Conservation (phyloP, 2,113 vertebrate genomes). For the western clawed frog (Xenopus tropicalis) region DNA sequence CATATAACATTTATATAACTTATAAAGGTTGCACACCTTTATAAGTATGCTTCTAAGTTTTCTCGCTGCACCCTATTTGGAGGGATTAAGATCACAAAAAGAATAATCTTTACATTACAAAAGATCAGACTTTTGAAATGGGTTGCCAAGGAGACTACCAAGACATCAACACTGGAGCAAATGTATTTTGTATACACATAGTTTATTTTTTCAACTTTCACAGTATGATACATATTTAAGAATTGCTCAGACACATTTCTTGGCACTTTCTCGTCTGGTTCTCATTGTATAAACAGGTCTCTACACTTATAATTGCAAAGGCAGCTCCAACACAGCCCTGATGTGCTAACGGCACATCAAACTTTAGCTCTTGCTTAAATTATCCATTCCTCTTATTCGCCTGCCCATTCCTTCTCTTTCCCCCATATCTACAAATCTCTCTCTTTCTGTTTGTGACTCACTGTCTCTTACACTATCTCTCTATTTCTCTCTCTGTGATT, state of each 20-base stretch:
- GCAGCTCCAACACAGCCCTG: too few relatives aligned
- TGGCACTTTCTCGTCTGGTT: constrained; percentile 1
- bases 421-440: too few relatives aligned
- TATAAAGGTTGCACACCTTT: too few relatives aligned
- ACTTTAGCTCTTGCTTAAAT: too few relatives aligned
- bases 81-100: constrained; percentile 31
- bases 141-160: constrained; percentile 34
- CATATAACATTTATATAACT: too few relatives aligned
- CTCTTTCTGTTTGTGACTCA: too few relatives aligned
- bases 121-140: constrained; percentile 21
- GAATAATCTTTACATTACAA: constrained; percentile 35
- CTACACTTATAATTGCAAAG: background rate
- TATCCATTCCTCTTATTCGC: too few relatives aligned
- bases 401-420: too few relatives aligned
- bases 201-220: constrained; percentile 17
- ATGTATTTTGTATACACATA: constrained; percentile 13
- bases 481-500: too few relatives aligned
- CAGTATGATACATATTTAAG: constrained; percentile 27
- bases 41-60: too few relatives aligned
- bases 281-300: background rate
- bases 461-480: too few relatives aligned
- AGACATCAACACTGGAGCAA: constrained; percentile 35
- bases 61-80: constrained; percentile 4
- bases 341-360: too few relatives aligned
- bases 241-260: constrained; percentile 1